Percentiles rank a stretch among this genome's conserved stretches.
Evolutionary conservation across 2,888 invertebrate genomes (phyloP).

Genomic region (Nephrocerus scutellatus): DNA sequence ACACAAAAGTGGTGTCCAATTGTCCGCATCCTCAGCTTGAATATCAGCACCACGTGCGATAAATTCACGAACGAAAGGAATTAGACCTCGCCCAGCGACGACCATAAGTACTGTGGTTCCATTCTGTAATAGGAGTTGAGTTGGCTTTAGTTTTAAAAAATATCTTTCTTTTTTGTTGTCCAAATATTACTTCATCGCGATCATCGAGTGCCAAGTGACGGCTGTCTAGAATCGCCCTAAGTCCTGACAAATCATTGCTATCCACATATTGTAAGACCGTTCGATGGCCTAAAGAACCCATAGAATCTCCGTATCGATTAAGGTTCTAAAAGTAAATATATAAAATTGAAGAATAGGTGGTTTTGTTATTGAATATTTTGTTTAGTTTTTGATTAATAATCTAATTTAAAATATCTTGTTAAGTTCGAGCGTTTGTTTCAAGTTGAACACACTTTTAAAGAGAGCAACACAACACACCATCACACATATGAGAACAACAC

Average conservation of each 20-base stretch:
- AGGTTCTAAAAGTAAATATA: conserved; percentile 77
- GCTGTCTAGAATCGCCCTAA: conserved; percentile 75
- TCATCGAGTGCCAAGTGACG: conserved; percentile 79
- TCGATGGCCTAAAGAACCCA: conserved; percentile 83
- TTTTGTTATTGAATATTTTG: too few relatives aligned
- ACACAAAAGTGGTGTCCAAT: conserved; percentile 86
- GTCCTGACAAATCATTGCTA: conserved; percentile 70
- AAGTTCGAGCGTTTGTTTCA: too few relatives aligned
- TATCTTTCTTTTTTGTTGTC: conserved; percentile 7
- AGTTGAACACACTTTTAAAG: conserved; percentile 18
- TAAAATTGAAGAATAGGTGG: neutral
- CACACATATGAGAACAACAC: too few relatives aligned
- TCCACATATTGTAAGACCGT: conserved; percentile 72
- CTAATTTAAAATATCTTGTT: too few relatives aligned
- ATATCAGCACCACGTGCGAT: conserved; percentile 88
- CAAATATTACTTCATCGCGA: conserved; percentile 66
- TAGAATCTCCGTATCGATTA: conserved; percentile 77
- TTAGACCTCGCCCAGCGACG: conserved; percentile 79
- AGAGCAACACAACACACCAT: conserved; percentile 22
- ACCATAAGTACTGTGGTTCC: conserved; percentile 90
- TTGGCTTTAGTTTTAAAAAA: conserved; percentile 9
- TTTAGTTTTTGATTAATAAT: too few relatives aligned
- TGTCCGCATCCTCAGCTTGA: conserved; percentile 84
- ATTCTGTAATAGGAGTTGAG: conserved; percentile 56
- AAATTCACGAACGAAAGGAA: conserved; percentile 74